These are phyloP conservation scores for Eubucco bourcierii DNA, from an alignment of 2,113 vertebrate species.

Conservation along the genomic window DNA sequence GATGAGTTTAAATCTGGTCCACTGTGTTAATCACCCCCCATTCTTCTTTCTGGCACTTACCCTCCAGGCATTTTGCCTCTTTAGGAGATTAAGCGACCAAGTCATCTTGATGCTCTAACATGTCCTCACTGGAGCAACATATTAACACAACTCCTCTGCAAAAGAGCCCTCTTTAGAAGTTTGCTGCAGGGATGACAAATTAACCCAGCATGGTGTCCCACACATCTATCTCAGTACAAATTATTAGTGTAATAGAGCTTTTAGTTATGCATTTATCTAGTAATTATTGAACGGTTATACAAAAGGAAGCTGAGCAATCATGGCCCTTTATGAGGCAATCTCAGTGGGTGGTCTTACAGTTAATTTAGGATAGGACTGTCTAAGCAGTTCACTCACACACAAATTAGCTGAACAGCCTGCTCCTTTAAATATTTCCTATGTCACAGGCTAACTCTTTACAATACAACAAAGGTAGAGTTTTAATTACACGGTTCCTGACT, in stretches of 20 bases:
- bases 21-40: slow-evolving; percentile 62
- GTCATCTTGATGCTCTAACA: slow-evolving; percentile 68
- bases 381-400: slow-evolving; percentile 76
- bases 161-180: slow-evolving; percentile 75
- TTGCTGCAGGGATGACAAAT: slow-evolving; percentile 80
- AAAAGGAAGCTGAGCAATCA: slow-evolving; percentile 74
- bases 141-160: slow-evolving; percentile 62
- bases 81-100: slow-evolving; percentile 75
- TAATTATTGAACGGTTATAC: slow-evolving; percentile 81
- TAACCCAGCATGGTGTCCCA: slow-evolving; percentile 80
- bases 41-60: slow-evolving; percentile 62
- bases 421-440: slow-evolving; percentile 82
- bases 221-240: slow-evolving; percentile 80
- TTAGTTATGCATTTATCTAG: slow-evolving; percentile 83
- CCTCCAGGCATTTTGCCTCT: slow-evolving; percentile 69
- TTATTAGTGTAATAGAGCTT: slow-evolving; percentile 85
- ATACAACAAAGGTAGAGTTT: slow-evolving; percentile 81
- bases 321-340: slow-evolving; percentile 75
- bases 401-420: slow-evolving; percentile 79
- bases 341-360: slow-evolving; percentile 81
- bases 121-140: slow-evolving; percentile 70
- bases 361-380: slow-evolving; percentile 80
- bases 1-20: slow-evolving; percentile 65
- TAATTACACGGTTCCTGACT: slow-evolving; percentile 83
- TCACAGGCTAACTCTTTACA: slow-evolving; percentile 79